These are phyloP conservation scores for Chrysolina haemoptera DNA, from an alignment of 2,888 invertebrate genomes.

Conservation along the genomic window DNA sequence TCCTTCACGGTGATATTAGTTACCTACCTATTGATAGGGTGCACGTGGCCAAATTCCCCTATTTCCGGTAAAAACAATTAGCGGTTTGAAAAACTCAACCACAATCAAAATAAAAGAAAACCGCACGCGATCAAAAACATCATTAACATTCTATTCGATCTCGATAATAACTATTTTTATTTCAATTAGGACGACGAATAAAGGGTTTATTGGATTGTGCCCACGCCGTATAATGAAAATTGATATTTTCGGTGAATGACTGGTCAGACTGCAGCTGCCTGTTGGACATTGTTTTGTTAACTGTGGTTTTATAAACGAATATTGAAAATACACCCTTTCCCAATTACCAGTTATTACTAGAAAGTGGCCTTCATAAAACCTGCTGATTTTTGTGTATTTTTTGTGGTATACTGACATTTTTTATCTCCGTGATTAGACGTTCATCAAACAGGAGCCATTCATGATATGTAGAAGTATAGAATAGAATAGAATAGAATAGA, in stretches of 20 bases:
- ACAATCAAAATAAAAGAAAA: conserved; percentile 13
- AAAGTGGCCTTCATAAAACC: background rate
- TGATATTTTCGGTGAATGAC: conserved; percentile 12
- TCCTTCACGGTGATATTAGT: background rate
- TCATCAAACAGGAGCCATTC: too few species aligned
- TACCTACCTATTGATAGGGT: conserved; percentile 21
- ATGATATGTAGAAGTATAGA: too few species aligned
- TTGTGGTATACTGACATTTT: too few species aligned
- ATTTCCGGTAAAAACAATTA: conserved; percentile 30
- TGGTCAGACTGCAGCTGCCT: conserved; percentile 11
- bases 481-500: too few species aligned
- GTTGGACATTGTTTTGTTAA: background rate
- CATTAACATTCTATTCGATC: conserved; percentile 3
- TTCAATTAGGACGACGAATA: conserved; percentile 5
- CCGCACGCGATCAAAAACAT: conserved; percentile 20
- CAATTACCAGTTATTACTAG: background rate
- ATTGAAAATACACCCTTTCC: background rate
- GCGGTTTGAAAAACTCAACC: conserved; percentile 14
- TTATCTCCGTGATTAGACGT: too few species aligned
- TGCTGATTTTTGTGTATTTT: background rate
- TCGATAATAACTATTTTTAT: conserved; percentile 26
- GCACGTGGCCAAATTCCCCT: conserved; percentile 23
- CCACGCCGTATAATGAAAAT: background rate
- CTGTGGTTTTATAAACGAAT: background rate
- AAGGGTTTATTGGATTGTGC: conserved; percentile 9